Base-by-base conservation (phyloP, 2,888 invertebrate species). In the Campaea margaritaria region DNA sequence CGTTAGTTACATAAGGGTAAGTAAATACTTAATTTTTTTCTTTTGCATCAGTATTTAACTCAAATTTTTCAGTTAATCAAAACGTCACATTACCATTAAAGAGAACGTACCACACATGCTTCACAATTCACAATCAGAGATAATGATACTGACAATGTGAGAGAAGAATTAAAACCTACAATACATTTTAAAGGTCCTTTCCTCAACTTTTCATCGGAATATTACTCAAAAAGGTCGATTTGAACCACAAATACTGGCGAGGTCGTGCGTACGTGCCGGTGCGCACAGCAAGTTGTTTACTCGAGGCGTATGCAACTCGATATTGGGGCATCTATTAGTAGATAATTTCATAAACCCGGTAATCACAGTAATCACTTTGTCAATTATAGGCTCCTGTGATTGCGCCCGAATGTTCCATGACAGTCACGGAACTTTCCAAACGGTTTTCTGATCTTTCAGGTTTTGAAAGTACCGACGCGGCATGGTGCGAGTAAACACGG, bases 191-290 rank as follows among this genome's bases (percentile, higher is more conserved):
- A 43, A 31, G 41, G 48, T 10, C 0, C 45, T 61, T 68, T 61
- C 56, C 59, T 62, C 44, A 38, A 51, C n/a, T 36, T 60, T 39
- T 48, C 36, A 31, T 56, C 36, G 56, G 57, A 58, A 55, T 57
- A 59, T 31, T 9, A 46, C 53, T 51, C 15, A 42, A 50, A 55
- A 62, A 49, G 58, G 55, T 58, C 50, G 54, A 52, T 59, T 61
- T 50, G 47, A 67, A 60, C 59, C 56, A 70, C 69, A 71, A 75
- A 75, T 68, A 74, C 59, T 53, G 51, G 49, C 72, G 73, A 78
- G 79, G 78, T 64, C 76, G 53, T 77, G 85, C 79, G 75, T 86
- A 87, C 87, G 86, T 87, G 87, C 70, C 71, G 57, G 43, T 76
- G 72, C 80, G 80, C 79, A 75, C 43, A 31, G 31, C 43, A 27